Evolutionary conservation across 2,797 vertebrate genomes (phyloP), one percentile per base, ranked within the genome.

Genomic region (Oreochromis mossambicus): DNA sequence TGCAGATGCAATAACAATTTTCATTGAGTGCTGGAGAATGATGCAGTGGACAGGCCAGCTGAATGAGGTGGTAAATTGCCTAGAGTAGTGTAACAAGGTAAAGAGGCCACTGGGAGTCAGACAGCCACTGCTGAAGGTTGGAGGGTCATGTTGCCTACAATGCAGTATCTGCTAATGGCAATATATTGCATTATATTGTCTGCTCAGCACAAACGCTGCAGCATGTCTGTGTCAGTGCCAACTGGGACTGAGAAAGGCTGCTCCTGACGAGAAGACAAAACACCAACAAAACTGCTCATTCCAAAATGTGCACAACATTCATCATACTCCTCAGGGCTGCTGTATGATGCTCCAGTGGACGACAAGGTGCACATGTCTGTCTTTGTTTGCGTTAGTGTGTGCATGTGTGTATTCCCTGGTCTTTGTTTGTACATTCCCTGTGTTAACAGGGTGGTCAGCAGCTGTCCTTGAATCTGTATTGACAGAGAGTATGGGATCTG

Each of bases 401-500:
- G 85, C 29, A 24, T 82, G 82, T 91, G 80, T 83, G 78, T 50
- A 79, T 91, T 89, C 85, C 73, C 79, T 55, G 48, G 88, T 76
- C 81, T 94, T 93, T 93, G 90, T 95, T 94, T 93, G 94, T 91
- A 84, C 91, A 92, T 93, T 92, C 87, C 81, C 83, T 6, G 75
- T 76, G 92, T 91, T 92, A 92, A 91, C 93, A 89, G 91, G 86
- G 91, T 81, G 90, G 83, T 86, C 84, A 24, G 87, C 92, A 94
- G 93, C 93, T 94, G 95, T 93, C 95, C 96, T 96, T 96, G 95
- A 95, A 86, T 95, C 90, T 92, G 80, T 94, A 93, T 95, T 94
- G 95, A 95, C 94, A 95, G 92, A 92, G 89, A 92, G 93, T 92
- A 92, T 94, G 91, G 90, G 94, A 93, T 92, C 95, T 94, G 89